Conservation (phyloP, 2,888 invertebrate genomes). For the Norana najaformis region DNA sequence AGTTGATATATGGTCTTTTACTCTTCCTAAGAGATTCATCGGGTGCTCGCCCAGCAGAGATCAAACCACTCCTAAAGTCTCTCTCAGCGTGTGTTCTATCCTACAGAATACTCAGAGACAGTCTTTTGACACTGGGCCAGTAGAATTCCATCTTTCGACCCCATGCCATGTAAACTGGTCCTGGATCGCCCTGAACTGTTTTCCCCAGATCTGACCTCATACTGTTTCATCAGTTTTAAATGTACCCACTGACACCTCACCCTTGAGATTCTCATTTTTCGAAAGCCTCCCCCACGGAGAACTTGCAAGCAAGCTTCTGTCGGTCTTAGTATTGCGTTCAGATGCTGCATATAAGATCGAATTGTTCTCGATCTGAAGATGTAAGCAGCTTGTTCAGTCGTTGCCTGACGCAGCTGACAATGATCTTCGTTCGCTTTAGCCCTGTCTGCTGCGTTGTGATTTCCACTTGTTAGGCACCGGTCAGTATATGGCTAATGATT, state of each 20-base stretch:
- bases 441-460: too few relatives aligned
- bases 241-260: not conserved
- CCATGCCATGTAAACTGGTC: not conserved
- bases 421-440: too few relatives aligned
- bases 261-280: not conserved
- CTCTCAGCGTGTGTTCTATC: too few relatives aligned
- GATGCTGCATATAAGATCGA: not conserved
- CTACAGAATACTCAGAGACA: too few relatives aligned
- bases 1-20: not conserved
- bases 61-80: not conserved
- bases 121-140: not conserved
- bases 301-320: not conserved
- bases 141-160: not conserved
- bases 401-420: too few relatives aligned
- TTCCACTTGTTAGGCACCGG: too few relatives aligned
- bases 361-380: not conserved
- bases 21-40: not conserved
- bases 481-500: too few relatives aligned
- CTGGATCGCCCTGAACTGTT: too few relatives aligned
- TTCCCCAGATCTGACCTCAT: not conserved
- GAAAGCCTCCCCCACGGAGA: too few relatives aligned
- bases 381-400: not conserved
- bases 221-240: not conserved
- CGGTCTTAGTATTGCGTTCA: not conserved
- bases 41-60: not conserved